Percentiles rank a stretch among this genome's conserved stretches.
These are phyloP conservation scores for Eulithis prunata DNA, from an alignment of 2,888 invertebrate genomes.

Conservation along the genomic window DNA sequence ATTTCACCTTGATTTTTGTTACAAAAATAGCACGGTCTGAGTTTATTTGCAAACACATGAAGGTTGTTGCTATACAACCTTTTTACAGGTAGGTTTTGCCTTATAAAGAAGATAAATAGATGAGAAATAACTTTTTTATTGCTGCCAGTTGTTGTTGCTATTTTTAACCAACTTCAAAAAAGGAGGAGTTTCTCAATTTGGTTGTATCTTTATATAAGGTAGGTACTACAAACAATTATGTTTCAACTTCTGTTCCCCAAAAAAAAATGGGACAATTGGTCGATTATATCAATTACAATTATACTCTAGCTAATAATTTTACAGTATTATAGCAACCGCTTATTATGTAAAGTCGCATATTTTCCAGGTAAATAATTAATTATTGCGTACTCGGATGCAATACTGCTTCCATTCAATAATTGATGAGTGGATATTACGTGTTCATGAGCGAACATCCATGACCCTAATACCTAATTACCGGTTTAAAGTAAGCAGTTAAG, in stretches of 20 bases:
- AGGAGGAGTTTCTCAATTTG: too few relatives aligned
- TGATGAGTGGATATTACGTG: slow-evolving; percentile 36
- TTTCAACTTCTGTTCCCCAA: too few relatives aligned
- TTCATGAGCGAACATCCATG: slow-evolving; percentile 53
- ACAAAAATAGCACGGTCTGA: slow-evolving; percentile 6
- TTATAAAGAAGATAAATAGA: background rate
- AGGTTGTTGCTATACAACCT: slow-evolving; percentile 9
- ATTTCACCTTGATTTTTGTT: slow-evolving; percentile 20
- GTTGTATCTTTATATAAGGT: too few relatives aligned
- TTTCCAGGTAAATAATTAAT: slow-evolving; percentile 16
- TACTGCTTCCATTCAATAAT: slow-evolving; percentile 31
- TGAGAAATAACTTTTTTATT: too few relatives aligned
- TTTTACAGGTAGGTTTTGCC: background rate
- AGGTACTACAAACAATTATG: too few relatives aligned
- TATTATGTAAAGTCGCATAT: slow-evolving; percentile 7
- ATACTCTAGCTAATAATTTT: too few relatives aligned
- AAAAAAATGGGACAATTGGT: too few relatives aligned
- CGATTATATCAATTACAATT: too few relatives aligned
- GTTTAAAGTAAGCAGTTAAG: slow-evolving; percentile 11
- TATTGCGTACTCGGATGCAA: slow-evolving; percentile 23
- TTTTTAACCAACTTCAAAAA: too few relatives aligned
- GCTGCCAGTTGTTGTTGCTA: background rate
- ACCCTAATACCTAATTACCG: slow-evolving; percentile 51
- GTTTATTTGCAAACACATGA: slow-evolving; percentile 8
- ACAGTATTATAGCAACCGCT: too few relatives aligned